Percentiles rank a stretch among this genome's conserved stretches.
Conservation (phyloP, 1,140 invertebrate genomes). For the Arion vulgaris region DNA sequence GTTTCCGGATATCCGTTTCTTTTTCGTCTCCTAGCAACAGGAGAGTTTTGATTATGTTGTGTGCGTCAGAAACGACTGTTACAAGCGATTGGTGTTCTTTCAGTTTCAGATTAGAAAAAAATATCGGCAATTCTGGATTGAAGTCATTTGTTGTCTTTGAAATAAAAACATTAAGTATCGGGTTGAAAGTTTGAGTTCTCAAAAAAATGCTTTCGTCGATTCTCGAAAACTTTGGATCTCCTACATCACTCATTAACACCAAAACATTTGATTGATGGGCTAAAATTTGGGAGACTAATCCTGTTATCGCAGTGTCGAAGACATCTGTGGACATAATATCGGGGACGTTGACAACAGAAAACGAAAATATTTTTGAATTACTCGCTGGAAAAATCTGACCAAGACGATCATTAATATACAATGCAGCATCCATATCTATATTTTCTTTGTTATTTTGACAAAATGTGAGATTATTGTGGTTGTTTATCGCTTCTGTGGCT, state of each 20-base stretch:
- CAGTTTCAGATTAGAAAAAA: no score
- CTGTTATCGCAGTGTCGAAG: not conserved
- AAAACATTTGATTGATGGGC: not conserved
- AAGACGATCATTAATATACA: not conserved
- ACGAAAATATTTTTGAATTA: not conserved
- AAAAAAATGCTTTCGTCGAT: constrained; percentile 14
- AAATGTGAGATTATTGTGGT: no score
- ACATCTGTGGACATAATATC: not conserved
- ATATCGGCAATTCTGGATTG: no score
- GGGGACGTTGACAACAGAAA: constrained; percentile 5
- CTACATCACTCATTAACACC: constrained; percentile 2
- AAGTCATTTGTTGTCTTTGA: not conserved
- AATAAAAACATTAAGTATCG: not conserved
- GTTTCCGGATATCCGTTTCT: no score
- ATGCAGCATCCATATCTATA: not conserved
- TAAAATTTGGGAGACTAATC: not conserved
- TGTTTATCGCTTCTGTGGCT: not conserved
- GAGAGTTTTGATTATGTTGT: no score
- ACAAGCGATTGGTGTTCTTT: no score
- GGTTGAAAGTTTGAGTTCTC: constrained; percentile 15
- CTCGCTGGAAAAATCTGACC: not conserved
- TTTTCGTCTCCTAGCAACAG: no score
- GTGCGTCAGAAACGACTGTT: no score
- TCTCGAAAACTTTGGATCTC: constrained; percentile 17
- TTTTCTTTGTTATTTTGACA: not conserved